phyloP scores from a whole-genome alignment of 2,113 vertebrate genomes.

The Odocoileus virginianus region DNA sequence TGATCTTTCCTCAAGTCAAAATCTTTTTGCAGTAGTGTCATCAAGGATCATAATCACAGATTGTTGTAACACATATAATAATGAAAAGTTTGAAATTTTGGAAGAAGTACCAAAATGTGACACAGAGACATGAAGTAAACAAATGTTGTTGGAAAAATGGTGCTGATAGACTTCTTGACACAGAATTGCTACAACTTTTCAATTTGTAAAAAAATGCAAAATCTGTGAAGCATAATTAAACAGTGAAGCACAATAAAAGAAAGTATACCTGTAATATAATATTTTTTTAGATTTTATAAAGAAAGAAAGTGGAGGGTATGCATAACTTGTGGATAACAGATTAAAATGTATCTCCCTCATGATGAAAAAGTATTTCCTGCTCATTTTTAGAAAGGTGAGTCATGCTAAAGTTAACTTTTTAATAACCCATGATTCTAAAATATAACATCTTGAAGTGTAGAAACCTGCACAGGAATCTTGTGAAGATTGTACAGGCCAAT shows the following conservation, averaged over 20 bases:
- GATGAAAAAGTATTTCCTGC: neutral
- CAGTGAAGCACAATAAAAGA: neutral
- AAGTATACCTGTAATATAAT: neutral
- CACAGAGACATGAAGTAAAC: neutral
- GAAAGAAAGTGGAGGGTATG: neutral
- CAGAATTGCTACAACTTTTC: neutral
- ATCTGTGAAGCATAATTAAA: neutral
- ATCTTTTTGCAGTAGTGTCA: neutral
- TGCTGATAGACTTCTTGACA: neutral
- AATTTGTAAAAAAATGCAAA: neutral
- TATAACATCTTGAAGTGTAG: neutral
- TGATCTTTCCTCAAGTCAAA: neutral
- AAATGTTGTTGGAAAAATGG: neutral
- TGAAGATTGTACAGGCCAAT: neutral
- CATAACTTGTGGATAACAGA: neutral
- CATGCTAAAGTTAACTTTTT: neutral
- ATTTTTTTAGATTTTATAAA: constrained; percentile 12
- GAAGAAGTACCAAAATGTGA: neutral
- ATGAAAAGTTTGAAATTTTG: neutral
- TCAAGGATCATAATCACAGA: neutral
- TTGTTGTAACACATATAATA: neutral
- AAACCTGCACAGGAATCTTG: neutral
- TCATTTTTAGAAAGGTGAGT: neutral
- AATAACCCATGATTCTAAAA: neutral
- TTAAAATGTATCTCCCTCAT: neutral